A percentile compares a stretch with the other conserved stretches of the same genome.
Evolutionary conservation across 2,113 vertebrate genomes (phyloP).

Genomic region (Sorex araneus): DNA sequence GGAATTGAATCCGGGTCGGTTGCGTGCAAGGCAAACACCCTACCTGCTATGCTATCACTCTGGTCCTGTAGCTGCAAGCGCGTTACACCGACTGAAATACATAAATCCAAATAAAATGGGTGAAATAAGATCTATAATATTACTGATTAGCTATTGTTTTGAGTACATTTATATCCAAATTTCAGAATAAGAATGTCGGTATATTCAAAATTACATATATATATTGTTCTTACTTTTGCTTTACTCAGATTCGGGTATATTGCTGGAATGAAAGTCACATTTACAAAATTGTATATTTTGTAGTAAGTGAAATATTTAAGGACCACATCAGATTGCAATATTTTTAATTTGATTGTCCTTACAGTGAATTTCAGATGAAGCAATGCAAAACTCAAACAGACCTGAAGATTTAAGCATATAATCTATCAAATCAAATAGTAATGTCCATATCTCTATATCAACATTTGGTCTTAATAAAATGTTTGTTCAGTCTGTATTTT

Average conservation of each 20-base stretch:
- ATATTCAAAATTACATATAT: not conserved
- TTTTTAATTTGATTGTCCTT: constrained; percentile 48
- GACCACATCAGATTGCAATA: not conserved
- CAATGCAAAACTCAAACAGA: constrained; percentile 40
- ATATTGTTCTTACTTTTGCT: constrained; percentile 32
- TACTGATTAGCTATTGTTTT: constrained; percentile 40
- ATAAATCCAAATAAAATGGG: constrained; percentile 29
- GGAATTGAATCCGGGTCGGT: too few species aligned
- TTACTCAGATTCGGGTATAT: constrained; percentile 50
- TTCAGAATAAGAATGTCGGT: not conserved
- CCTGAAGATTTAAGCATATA: too few species aligned
- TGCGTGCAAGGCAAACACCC: too few species aligned
- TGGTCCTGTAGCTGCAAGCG: too few species aligned
- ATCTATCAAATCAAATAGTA: constrained; percentile 29
- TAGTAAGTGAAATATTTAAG: constrained; percentile 50
- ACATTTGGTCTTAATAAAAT: not conserved
- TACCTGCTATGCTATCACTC: too few species aligned
- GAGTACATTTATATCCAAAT: constrained; percentile 35
- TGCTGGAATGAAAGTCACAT: not conserved
- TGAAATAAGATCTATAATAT: constrained; percentile 59
- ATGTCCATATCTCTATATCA: not conserved
- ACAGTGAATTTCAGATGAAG: constrained; percentile 28
- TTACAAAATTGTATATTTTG: constrained; percentile 26
- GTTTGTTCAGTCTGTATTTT: too few species aligned
- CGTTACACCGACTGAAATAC: constrained; percentile 19